phyloP scores from a whole-genome alignment of 2,888 invertebrate species.

The Agrilus mali region DNA sequence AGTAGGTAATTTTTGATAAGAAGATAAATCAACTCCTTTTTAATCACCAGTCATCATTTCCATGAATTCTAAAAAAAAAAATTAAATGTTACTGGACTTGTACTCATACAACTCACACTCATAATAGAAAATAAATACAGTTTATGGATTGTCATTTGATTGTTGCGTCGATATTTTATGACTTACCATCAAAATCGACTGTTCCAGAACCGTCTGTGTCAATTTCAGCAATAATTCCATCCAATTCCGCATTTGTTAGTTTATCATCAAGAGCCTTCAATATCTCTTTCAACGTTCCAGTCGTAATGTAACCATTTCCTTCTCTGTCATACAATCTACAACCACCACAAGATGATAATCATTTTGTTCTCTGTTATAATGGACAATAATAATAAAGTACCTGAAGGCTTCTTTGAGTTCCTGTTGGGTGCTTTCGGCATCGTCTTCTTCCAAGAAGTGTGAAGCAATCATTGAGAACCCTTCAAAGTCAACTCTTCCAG shows the following conservation, averaged over 20 bases:
- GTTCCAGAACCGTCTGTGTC: conserved; percentile 98
- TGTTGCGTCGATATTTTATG: no score
- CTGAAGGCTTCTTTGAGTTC: conserved; percentile 97
- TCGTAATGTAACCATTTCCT: conserved; percentile 89
- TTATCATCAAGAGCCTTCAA: conserved; percentile 88
- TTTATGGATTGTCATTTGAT: background rate
- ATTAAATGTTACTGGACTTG: no score
- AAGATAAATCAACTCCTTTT: conserved; percentile 16
- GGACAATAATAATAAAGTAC: conserved; percentile 22
- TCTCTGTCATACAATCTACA: conserved; percentile 83
- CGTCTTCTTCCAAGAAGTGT: conserved; percentile 91
- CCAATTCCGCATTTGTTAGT: conserved; percentile 80
- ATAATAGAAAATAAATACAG: no score
- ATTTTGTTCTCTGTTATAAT: no score
- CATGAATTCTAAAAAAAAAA: conserved; percentile 67
- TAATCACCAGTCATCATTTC: conserved; percentile 91
- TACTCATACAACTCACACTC: no score
- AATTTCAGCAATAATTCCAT: conserved; percentile 95
- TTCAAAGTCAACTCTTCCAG: conserved; percentile 88
- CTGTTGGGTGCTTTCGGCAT: conserved; percentile 91
- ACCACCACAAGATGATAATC: no score
- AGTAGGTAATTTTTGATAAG: no score
- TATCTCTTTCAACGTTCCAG: conserved; percentile 85
- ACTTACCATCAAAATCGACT: conserved; percentile 93
- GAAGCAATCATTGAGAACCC: conserved; percentile 87